These are phyloP conservation scores for Arctia plantaginis DNA, from an alignment of 2,888 invertebrate genomes.

Conservation along the genomic window DNA sequence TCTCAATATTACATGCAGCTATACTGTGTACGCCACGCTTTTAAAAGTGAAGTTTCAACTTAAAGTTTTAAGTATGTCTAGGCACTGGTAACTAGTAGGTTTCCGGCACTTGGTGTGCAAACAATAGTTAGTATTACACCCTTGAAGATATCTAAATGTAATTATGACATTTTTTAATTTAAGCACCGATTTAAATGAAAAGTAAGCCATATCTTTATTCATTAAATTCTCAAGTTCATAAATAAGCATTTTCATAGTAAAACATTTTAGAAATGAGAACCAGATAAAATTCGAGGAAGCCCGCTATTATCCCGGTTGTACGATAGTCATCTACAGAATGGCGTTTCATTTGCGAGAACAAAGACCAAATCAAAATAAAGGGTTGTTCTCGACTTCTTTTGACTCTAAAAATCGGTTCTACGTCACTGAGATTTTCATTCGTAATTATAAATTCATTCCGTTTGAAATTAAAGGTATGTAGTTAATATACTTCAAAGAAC, in stretches of 20 bases:
- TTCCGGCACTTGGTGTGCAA: too few relatives aligned
- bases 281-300: constrained; percentile 53
- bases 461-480: constrained; percentile 32
- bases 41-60: too few relatives aligned
- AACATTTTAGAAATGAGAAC: constrained; percentile 57
- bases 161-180: not conserved
- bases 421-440: constrained; percentile 61
- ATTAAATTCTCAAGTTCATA: constrained; percentile 28
- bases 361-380: constrained; percentile 76
- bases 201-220: not conserved
- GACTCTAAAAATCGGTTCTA: constrained; percentile 62
- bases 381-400: constrained; percentile 68
- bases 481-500: constrained; percentile 33
- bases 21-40: too few relatives aligned
- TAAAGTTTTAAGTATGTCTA: too few relatives aligned
- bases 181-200: not conserved
- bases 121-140: not conserved
- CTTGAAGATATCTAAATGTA: not conserved
- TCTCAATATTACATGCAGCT: too few relatives aligned
- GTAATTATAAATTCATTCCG: constrained; percentile 51
- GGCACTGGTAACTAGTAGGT: too few relatives aligned
- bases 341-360: constrained; percentile 72
- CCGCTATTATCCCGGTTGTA: constrained; percentile 54
- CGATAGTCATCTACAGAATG: constrained; percentile 70
- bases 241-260: constrained; percentile 34